These are phyloP conservation scores for Rhagonycha fulva DNA, from an alignment of 2,888 invertebrate genomes.

Conservation along the genomic window DNA sequence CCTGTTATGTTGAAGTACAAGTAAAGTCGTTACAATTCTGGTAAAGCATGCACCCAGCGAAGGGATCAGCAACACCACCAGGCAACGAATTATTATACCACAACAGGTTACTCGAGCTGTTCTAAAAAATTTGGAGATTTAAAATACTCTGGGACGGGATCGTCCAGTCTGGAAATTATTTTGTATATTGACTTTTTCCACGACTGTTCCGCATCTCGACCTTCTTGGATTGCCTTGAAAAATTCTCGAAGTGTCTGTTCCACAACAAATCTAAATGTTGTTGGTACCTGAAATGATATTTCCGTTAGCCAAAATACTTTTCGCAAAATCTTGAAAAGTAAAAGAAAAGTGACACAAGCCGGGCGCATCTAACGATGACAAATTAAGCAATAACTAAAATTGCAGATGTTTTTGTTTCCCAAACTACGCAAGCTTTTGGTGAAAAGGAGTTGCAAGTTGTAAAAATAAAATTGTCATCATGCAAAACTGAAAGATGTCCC, in stretches of 20 bases:
- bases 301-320: neutral
- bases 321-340: neutral
- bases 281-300: constrained; percentile 78
- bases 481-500: constrained; percentile 38
- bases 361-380: constrained; percentile 5
- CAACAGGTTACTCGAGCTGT: constrained; percentile 82
- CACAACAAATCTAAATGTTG: constrained; percentile 95
- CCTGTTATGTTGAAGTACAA: constrained; percentile 28
- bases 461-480: constrained; percentile 3
- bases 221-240: constrained; percentile 96
- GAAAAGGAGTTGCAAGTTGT: neutral
- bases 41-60: constrained; percentile 17
- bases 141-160: constrained; percentile 99
- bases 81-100: constrained; percentile 41
- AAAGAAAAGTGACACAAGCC: constrained; percentile 18
- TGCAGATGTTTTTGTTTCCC: neutral
- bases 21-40: constrained; percentile 21
- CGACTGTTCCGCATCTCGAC: constrained; percentile 97
- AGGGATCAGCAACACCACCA: constrained; percentile 19
- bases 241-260: constrained; percentile 98
- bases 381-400: neutral
- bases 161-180: constrained; percentile 98
- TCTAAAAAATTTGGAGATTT: constrained; percentile 99
- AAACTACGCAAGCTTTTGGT: neutral
- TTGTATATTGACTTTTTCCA: constrained; percentile 99